phyloP scores from a whole-genome alignment of 2,888 invertebrate species.

The Seladonia tumulorum region DNA sequence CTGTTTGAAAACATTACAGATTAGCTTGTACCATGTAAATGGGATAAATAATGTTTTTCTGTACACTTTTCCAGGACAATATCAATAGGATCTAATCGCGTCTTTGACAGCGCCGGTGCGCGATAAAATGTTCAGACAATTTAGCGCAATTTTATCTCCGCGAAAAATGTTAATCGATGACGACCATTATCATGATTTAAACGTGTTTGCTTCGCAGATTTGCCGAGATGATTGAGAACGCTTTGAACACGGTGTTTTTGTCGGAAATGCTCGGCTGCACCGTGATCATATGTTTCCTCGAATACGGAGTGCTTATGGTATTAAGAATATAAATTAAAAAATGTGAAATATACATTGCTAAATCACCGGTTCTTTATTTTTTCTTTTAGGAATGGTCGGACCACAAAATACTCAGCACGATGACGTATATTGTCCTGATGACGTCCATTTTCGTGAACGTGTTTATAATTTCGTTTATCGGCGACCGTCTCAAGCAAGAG shows the following conservation, averaged over 20 bases:
- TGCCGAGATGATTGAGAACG: slow-evolving; percentile 76
- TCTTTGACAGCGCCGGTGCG: not conserved
- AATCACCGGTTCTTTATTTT: slow-evolving; percentile 13
- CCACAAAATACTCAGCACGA: slow-evolving; percentile 38
- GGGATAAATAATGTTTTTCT: not conserved
- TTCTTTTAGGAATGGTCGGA: slow-evolving; percentile 62
- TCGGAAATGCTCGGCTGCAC: slow-evolving; percentile 78
- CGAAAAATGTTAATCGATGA: not conserved
- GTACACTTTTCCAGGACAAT: not conserved
- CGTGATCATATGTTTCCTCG: slow-evolving; percentile 79
- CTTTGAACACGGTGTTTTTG: slow-evolving; percentile 75
- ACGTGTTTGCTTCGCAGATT: slow-evolving; percentile 71
- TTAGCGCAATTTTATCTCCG: not conserved
- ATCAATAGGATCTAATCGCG: too few species aligned
- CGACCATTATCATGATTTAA: not conserved
- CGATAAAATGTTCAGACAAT: not conserved
- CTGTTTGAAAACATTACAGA: not conserved
- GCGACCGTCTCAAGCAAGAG: slow-evolving; percentile 75
- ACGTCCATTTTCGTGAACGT: slow-evolving; percentile 73
- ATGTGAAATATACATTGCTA: not conserved
- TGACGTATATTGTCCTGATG: slow-evolving; percentile 64
- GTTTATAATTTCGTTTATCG: slow-evolving; percentile 77
- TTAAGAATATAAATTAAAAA: not conserved
- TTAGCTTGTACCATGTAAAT: not conserved
- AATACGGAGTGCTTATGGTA: slow-evolving; percentile 76